A percentile compares a stretch with the other conserved stretches of the same genome.
These are phyloP conservation scores for Scomber japonicus DNA, from an alignment of 2,113 vertebrate genomes.

Conservation along the genomic window DNA sequence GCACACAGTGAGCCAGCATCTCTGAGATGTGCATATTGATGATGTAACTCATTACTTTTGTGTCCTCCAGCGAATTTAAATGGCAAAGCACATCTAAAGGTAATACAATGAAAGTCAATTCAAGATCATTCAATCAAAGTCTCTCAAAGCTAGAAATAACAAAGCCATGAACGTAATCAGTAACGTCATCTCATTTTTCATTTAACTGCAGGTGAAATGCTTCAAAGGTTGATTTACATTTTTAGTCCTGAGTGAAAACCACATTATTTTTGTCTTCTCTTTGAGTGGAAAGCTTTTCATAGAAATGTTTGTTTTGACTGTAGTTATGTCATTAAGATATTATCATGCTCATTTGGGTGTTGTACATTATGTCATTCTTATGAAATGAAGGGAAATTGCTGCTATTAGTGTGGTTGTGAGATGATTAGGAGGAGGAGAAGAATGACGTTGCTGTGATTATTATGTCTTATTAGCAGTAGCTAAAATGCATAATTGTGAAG, in stretches of 20 bases:
- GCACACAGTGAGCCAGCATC: not conserved
- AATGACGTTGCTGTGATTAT: slow-evolving; percentile 27
- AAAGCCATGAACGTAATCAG: not conserved
- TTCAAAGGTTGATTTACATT: not conserved
- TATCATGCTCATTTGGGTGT: slow-evolving; percentile 59
- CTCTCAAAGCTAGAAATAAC: not conserved
- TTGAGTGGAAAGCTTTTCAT: slow-evolving; percentile 13
- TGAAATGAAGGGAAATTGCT: slow-evolving; percentile 73
- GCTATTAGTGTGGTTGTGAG: slow-evolving; percentile 56
- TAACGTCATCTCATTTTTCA: not conserved
- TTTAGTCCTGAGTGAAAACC: not conserved
- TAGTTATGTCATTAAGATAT: slow-evolving; percentile 65
- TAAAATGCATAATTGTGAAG: not conserved
- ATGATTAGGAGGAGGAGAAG: slow-evolving; percentile 45
- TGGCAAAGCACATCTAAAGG: not conserved
- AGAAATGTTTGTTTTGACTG: slow-evolving; percentile 60
- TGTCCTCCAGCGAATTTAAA: not conserved
- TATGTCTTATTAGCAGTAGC: slow-evolving; percentile 23
- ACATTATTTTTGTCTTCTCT: not conserved
- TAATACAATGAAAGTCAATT: not conserved
- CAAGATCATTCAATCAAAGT: not conserved
- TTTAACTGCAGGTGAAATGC: not conserved
- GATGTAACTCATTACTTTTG: not conserved
- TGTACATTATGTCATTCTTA: slow-evolving; percentile 62
- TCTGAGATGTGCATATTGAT: not conserved